These are phyloP conservation scores for Himalopsyche anomala DNA, from an alignment of 2,888 invertebrate genomes.

Conservation along the genomic window DNA sequence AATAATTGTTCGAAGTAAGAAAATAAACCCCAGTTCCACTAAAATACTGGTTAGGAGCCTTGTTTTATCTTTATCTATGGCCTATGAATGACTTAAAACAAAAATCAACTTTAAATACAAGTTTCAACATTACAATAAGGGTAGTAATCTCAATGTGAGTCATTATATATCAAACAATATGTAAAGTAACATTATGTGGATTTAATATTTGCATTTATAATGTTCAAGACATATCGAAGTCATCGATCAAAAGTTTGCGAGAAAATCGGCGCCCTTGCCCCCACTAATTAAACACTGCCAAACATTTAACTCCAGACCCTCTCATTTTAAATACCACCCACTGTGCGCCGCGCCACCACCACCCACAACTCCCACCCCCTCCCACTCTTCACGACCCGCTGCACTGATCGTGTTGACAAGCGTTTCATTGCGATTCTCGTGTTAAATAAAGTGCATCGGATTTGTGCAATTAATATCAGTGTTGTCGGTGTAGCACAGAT, in stretches of 20 bases:
- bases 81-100: no score
- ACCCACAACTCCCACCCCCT: not conserved
- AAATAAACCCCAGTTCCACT: no score
- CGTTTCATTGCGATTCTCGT: conserved; percentile 54
- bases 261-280: not conserved
- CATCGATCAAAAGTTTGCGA: conserved; percentile 4
- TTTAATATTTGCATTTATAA: no score
- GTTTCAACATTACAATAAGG: no score
- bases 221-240: conserved; percentile 1
- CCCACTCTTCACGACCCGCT: conserved; percentile 19
- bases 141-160: no score
- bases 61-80: no score
- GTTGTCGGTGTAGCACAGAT: not conserved
- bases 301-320: conserved; percentile 32
- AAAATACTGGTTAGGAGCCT: no score
- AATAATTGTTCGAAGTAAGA: no score
- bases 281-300: conserved; percentile 21
- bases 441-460: conserved; percentile 44
- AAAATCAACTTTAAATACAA: no score
- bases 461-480: not conserved
- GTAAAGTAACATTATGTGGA: no score
- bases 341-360: not conserved
- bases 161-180: no score
- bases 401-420: conserved; percentile 56
- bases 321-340: conserved; percentile 40